Base-by-base conservation (phyloP, 2,888 invertebrate species). In the Adelphocoris suturalis region DNA sequence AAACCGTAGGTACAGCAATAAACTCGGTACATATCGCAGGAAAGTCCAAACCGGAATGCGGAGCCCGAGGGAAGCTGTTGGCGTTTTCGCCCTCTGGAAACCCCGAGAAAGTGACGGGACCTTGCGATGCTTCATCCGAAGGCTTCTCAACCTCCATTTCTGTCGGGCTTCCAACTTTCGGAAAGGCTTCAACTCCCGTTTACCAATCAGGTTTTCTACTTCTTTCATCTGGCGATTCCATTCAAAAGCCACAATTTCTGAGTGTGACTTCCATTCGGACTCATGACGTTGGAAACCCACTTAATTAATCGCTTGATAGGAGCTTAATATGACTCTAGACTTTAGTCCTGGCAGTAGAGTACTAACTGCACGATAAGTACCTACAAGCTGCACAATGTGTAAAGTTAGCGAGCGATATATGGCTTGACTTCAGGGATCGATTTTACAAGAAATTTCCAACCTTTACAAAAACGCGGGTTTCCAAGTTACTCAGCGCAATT, bases 121-220 rank as follows among this genome's bases (percentile, higher is more conserved):
- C 88, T 88, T 88, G 88, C 88, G 88, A 88, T 88, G 88, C 88
- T 88, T 88, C 88, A 88, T 88, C 88, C 88, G 88, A 80, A 37
- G 88, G 88, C 88, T 88, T 86, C 86, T 55, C 85, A 85, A 85
- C 52, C 57, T 57, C 23, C 68, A 13, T 27, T 37, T 80, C 78
- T 55, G 80, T 88, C 61, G 88, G 88, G 88, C 88, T 88, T 88
- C 87, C 88, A 88, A 88, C 88, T 78, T 88, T 88, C 82, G 82
- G 82, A 47, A 68, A 68, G 68, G 68, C 68, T 68, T 68, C 68
- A 23, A 68, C 68, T 19, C 27, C 27, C 27, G 13, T 57, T 7
- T 23, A 68, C 68, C 68, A 68, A 68, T 68, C 9, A 23, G 23
- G 68, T 23, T 68, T 68, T 68, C 68, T 68, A 23, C 16, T 68